These are phyloP conservation scores for Galeopsomyia nigrocyanea DNA, from an alignment of 2,888 invertebrate genomes.

Conservation along the genomic window DNA sequence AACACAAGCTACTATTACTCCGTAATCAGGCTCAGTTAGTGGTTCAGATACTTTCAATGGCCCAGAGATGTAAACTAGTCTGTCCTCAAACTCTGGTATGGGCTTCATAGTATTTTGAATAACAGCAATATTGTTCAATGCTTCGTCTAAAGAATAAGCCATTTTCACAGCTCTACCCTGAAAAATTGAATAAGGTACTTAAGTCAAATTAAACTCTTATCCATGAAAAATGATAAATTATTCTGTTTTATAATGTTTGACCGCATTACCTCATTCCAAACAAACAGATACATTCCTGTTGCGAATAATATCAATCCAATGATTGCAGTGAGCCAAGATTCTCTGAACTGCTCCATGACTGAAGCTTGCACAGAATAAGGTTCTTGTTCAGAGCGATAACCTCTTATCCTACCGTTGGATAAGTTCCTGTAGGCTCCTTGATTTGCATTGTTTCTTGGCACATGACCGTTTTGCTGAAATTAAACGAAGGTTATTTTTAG, in stretches of 20 bases:
- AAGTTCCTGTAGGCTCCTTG: constrained; percentile 28
- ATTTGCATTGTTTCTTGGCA: constrained; percentile 26
- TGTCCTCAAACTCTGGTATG: constrained; percentile 77
- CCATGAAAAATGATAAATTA: background rate
- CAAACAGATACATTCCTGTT: constrained; percentile 78
- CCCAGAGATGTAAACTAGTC: constrained; percentile 84
- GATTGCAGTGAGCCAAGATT: constrained; percentile 80
- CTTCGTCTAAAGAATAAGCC: constrained; percentile 84
- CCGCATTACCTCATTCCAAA: constrained; percentile 86
- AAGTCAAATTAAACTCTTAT: background rate
- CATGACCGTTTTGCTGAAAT: constrained; percentile 38
- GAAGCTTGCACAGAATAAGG: constrained; percentile 17
- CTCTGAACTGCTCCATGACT: constrained; percentile 73
- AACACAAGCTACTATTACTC: constrained; percentile 86
- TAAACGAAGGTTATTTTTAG: background rate
- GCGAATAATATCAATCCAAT: constrained; percentile 78
- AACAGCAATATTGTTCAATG: constrained; percentile 74
- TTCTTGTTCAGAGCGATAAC: constrained; percentile 27
- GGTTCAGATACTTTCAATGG: constrained; percentile 83
- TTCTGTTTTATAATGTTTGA: background rate
- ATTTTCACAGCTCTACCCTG: constrained; percentile 86
- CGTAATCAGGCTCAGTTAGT: constrained; percentile 87
- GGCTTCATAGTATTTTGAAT: constrained; percentile 69
- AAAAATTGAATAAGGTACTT: constrained; percentile 44
- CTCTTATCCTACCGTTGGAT: constrained; percentile 3